Conservation (phyloP, 1,140 invertebrate genomes). For the Elysia chlorotica region DNA sequence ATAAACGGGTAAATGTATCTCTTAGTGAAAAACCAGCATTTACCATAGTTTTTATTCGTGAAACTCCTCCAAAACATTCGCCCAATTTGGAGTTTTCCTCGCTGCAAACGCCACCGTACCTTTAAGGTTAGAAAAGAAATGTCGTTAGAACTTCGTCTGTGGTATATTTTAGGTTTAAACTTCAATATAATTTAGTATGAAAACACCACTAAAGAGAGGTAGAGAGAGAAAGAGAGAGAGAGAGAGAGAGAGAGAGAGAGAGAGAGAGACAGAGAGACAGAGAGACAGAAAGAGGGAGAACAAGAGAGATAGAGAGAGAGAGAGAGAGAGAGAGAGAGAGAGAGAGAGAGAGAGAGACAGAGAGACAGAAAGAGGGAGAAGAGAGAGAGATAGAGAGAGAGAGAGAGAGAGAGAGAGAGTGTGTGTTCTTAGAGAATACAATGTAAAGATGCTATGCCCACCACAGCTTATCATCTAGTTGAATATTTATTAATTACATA, state of each 20-base stretch:
- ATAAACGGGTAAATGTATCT: no score
- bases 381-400: slow-evolving; percentile 9
- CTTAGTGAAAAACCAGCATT: no score
- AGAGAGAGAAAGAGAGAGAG: background rate
- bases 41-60: no score
- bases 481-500: background rate
- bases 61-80: no score
- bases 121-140: no score
- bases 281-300: background rate
- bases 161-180: no score
- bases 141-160: no score
- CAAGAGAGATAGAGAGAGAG: background rate
- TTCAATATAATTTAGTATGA: no score
- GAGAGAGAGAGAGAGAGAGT: background rate
- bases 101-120: no score
- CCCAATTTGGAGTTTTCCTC: no score
- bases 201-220: no score
- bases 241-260: slow-evolving; percentile 1
- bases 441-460: background rate
- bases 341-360: background rate
- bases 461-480: background rate
- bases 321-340: background rate
- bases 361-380: background rate
- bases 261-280: background rate
- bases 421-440: background rate